Percentiles rank a stretch among this genome's conserved stretches.
Evolutionary conservation across 2,888 invertebrate species (phyloP).

Genomic region (Harpalus rubripes): DNA sequence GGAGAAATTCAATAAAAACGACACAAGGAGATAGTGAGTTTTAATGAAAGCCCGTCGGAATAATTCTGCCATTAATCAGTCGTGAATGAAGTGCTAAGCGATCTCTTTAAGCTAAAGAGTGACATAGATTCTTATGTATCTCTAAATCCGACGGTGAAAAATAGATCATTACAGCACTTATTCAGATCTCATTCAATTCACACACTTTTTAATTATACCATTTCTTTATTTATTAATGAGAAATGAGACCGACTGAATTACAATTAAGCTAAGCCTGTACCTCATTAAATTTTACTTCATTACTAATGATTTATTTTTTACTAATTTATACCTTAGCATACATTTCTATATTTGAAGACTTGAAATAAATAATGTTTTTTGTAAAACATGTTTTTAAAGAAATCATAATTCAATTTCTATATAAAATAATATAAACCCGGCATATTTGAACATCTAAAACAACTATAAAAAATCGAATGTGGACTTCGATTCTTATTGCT

Average conservation of each 20-base stretch:
- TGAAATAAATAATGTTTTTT: too few species aligned
- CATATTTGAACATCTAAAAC: too few species aligned
- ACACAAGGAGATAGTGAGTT: neutral
- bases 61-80: slow-evolving; percentile 18
- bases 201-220: neutral
- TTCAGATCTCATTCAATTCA: neutral
- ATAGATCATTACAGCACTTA: neutral
- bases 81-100: slow-evolving; percentile 14
- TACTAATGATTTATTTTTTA: too few species aligned
- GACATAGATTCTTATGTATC: slow-evolving; percentile 25
- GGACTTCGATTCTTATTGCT: too few species aligned
- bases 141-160: slow-evolving; percentile 8
- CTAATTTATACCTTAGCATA: too few species aligned
- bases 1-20: neutral
- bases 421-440: too few species aligned
- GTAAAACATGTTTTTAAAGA: too few species aligned
- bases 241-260: neutral
- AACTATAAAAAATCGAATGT: too few species aligned
- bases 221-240: neutral
- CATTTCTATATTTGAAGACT: too few species aligned
- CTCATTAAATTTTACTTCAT: neutral
- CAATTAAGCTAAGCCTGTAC: neutral
- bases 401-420: too few species aligned
- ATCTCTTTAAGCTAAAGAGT: slow-evolving; percentile 19
- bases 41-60: neutral